Percentiles rank a stretch among this genome's conserved stretches.
Evolutionary conservation across 2,113 vertebrate genomes (phyloP).

Genomic region (Paraplagusia blochii): DNA sequence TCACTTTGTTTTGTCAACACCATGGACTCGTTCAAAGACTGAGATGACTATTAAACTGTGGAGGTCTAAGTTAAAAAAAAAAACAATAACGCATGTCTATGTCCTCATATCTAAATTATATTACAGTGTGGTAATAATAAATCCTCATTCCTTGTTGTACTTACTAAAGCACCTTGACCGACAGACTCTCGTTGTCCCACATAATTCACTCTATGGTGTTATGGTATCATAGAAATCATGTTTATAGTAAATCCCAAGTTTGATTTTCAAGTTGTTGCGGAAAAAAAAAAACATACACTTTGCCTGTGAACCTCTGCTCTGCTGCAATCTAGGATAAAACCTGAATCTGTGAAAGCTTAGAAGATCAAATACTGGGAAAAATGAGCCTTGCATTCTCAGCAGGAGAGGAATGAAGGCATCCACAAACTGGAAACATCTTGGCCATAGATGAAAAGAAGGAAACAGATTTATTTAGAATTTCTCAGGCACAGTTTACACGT

Average conservation of each 20-base stretch:
- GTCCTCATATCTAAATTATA: no score
- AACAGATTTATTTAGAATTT: constrained; percentile 7
- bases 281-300: constrained; percentile 30
- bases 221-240: constrained; percentile 15
- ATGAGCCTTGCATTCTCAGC: constrained; percentile 11
- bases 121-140: no score
- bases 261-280: constrained; percentile 32
- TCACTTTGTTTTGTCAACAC: no score
- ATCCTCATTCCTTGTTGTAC: no score
- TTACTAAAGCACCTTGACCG: constrained; percentile 3
- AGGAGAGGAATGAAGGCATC: constrained; percentile 26
- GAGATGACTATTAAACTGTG: no score
- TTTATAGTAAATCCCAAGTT: constrained; percentile 34
- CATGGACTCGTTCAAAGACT: no score
- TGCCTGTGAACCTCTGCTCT: constrained; percentile 14
- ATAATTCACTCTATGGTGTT: constrained; percentile 21
- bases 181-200: constrained; percentile 1
- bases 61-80: no score
- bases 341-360: constrained; percentile 28
- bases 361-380: constrained; percentile 25
- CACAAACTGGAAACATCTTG: constrained; percentile 43
- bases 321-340: constrained; percentile 22
- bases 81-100: no score
- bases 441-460: constrained; percentile 17
- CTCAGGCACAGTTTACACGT: background rate